Evolutionary conservation across 2,888 invertebrate species (phyloP), one percentile per base, ranked within the genome.

Genomic region (Torymus auratus): DNA sequence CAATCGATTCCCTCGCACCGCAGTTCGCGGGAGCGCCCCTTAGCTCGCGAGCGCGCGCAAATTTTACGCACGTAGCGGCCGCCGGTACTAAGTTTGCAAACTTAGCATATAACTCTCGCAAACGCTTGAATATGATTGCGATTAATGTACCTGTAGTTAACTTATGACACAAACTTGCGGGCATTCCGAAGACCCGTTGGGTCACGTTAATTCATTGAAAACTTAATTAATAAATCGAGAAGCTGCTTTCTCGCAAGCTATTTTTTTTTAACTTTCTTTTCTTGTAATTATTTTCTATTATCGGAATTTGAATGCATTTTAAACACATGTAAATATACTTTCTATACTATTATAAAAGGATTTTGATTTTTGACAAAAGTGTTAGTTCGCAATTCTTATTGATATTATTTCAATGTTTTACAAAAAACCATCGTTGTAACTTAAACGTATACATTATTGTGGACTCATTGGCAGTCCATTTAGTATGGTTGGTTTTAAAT

Each of bases 111-210:
- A 78, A 78, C 71, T 78, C 78, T 78, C 17, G 78, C 52, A 72
- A 78, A 78, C 78, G 78, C 41, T 78, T 79, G 79, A 79, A 79
- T 79, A 79, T 74, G 79, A 79, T 79, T 79, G 62, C 79, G 79
- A 79, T 79, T 79, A 79, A 79, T 79, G 79, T 79, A 78, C 78
- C 78, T 78, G 60, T 78, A 78, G 78, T 72, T 78, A 78, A 78
- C 71, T 78, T 78, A 78, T 67, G 78, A 72, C 14, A 52, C 58
- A 67, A 78, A 78, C 71, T 78, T 71, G 52, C 64, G 23, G 23
- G 77, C 70, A 62, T 69, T 77, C 55, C 64, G 41, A 77, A 55
- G 70, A 53, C 11, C 60, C 61, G 55, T 3, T 58, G 7, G 28
- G 71, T 28, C 28, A 28, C 28, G 53, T 72, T 65, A 78, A 78